phyloP scores from a whole-genome alignment of 2,113 vertebrate genomes.

The Hirundichthys speculiger region DNA sequence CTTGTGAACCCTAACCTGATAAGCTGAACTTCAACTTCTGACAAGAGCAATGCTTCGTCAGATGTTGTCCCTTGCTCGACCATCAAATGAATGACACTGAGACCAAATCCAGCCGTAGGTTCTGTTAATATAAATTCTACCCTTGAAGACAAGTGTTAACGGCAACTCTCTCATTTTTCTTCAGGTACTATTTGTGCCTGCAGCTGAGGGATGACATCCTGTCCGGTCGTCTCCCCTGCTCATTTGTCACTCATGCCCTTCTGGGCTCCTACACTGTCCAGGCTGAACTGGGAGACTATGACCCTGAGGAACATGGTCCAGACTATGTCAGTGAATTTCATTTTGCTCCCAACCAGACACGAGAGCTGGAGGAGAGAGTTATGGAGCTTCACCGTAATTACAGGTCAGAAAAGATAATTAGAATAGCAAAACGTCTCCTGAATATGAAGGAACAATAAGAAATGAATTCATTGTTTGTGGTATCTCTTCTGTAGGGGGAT shows the following conservation, averaged over 20 bases:
- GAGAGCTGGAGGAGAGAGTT: constrained; percentile 96
- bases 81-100: not conserved
- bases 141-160: not conserved
- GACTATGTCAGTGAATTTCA: constrained; percentile 94
- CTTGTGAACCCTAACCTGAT: no score
- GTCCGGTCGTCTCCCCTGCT: constrained; percentile 94
- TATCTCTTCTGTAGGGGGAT: constrained; percentile 85
- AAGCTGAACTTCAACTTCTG: no score
- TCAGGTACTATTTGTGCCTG: constrained; percentile 97
- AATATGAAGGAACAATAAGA: constrained; percentile 10
- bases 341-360: constrained; percentile 96
- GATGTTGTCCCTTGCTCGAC: not conserved
- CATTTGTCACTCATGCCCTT: constrained; percentile 96
- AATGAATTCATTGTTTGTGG: constrained; percentile 21
- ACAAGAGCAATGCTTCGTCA: no score
- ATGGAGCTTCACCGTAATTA: constrained; percentile 97
- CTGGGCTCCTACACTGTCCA: constrained; percentile 97
- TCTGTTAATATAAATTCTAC: not conserved
- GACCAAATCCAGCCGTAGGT: not conserved
- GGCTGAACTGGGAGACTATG: constrained; percentile 93
- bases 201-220: constrained; percentile 97
- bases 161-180: not conserved
- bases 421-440: no score
- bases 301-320: constrained; percentile 89
- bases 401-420: constrained; percentile 77